These are phyloP conservation scores for Lutjanus argentimaculatus DNA, from an alignment of 2,797 vertebrate genomes.

Conservation along the genomic window DNA sequence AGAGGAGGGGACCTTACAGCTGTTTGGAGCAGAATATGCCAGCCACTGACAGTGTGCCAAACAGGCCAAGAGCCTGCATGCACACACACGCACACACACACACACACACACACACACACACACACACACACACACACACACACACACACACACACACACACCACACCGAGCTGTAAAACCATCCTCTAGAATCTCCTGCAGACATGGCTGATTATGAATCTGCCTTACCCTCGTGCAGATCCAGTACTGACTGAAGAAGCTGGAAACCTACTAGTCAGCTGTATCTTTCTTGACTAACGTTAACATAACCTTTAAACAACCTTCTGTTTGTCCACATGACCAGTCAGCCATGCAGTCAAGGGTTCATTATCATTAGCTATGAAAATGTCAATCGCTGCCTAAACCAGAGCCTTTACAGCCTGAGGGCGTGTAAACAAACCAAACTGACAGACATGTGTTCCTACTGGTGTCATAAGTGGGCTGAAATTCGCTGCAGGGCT, in stretches of 20 bases:
- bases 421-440: constrained; percentile 35
- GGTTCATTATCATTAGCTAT: constrained; percentile 39
- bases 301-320: constrained; percentile 57
- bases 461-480: constrained; percentile 28
- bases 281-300: constrained; percentile 18
- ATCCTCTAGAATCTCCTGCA: constrained; percentile 48
- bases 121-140: constrained; percentile 14
- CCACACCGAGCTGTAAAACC: constrained; percentile 8
- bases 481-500: constrained; percentile 14
- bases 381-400: constrained; percentile 55
- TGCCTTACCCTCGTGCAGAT: constrained; percentile 20
- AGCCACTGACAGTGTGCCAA: constrained; percentile 73
- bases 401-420: constrained; percentile 31
- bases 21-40: constrained; percentile 80
- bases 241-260: constrained; percentile 22
- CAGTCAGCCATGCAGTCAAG: constrained; percentile 27
- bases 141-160: constrained; percentile 26
- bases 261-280: constrained; percentile 18
- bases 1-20: constrained; percentile 81
- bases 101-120: constrained; percentile 27
- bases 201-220: constrained; percentile 51
- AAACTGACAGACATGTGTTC: constrained; percentile 40
- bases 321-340: constrained; percentile 40
- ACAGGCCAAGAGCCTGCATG: constrained; percentile 46
- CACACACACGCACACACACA: constrained; percentile 13